Evolutionary conservation across 2,888 invertebrate genomes (phyloP).

Genomic region (Mechanitis messenoides): DNA sequence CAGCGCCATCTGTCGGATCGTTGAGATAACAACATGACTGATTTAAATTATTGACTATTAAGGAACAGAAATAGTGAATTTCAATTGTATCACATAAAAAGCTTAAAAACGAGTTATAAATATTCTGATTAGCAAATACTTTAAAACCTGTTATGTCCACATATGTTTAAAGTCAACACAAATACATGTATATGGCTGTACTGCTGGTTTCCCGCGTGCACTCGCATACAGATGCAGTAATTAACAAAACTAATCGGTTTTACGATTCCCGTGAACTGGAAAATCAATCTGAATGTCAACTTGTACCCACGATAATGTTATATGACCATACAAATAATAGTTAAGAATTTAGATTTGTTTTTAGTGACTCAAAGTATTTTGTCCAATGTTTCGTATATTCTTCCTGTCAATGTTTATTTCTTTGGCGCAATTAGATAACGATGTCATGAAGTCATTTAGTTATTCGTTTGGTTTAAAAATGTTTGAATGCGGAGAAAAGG

Average conservation of each 20-base stretch:
- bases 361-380: too few species aligned
- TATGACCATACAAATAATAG: too few species aligned
- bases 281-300: slow-evolving; percentile 17
- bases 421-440: slow-evolving; percentile 13
- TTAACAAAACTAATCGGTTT: slow-evolving; percentile 29
- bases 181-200: background rate
- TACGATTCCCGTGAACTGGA: slow-evolving; percentile 20
- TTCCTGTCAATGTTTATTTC: background rate
- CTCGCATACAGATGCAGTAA: slow-evolving; percentile 21
- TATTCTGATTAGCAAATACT: too few species aligned
- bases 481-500: slow-evolving; percentile 26
- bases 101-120: too few species aligned
- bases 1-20: too few species aligned
- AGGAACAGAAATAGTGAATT: too few species aligned
- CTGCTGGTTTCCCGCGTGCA: slow-evolving; percentile 2
- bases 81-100: too few species aligned
- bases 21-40: too few species aligned
- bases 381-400: background rate
- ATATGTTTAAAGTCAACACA: background rate
- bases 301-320: background rate
- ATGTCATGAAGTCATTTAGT: slow-evolving; percentile 25
- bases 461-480: slow-evolving; percentile 26
- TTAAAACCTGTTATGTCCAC: too few species aligned
- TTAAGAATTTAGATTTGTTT: too few species aligned
- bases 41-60: too few species aligned